Conservation (phyloP, 2,113 vertebrate genomes). For the Macrotus californicus region DNA sequence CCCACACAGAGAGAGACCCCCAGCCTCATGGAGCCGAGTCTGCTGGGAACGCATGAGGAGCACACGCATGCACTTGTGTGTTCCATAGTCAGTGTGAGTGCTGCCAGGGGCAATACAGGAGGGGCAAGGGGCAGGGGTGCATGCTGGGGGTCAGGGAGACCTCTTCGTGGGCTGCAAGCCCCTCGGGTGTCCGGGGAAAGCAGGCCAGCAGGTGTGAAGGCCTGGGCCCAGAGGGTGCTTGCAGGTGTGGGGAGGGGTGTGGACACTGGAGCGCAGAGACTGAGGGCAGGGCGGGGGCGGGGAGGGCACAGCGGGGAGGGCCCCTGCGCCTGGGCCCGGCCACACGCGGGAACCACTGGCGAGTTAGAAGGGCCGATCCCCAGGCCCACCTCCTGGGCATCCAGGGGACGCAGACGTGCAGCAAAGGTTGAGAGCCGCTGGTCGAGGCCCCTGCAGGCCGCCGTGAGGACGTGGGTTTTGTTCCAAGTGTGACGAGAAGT, state of each 20-base stretch:
- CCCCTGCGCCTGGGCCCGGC: background rate
- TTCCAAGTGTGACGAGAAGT: background rate
- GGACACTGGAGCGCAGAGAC: background rate
- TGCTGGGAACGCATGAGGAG: background rate
- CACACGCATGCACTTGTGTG: fast-evolving
- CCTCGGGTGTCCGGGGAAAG: background rate
- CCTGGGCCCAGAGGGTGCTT: background rate
- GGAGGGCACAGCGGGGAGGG: background rate
- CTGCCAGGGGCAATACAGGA: fast-evolving
- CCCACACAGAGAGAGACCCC: background rate
- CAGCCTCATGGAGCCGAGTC: background rate
- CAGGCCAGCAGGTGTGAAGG: background rate
- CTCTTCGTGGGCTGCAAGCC: background rate
- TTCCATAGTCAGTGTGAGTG: too few relatives aligned
- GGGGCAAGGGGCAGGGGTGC: background rate
- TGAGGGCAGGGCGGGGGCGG: background rate
- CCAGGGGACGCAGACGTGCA: background rate
- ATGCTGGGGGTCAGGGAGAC: background rate
- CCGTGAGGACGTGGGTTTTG: background rate
- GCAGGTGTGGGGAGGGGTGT: background rate
- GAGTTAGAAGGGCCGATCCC: background rate
- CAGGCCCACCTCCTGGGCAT: background rate
- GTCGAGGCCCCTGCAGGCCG: fast-evolving
- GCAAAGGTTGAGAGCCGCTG: background rate
- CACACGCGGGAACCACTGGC: background rate